These are phyloP conservation scores for Xanthia icteritia DNA, from an alignment of 2,888 invertebrate species.

Conservation along the genomic window DNA sequence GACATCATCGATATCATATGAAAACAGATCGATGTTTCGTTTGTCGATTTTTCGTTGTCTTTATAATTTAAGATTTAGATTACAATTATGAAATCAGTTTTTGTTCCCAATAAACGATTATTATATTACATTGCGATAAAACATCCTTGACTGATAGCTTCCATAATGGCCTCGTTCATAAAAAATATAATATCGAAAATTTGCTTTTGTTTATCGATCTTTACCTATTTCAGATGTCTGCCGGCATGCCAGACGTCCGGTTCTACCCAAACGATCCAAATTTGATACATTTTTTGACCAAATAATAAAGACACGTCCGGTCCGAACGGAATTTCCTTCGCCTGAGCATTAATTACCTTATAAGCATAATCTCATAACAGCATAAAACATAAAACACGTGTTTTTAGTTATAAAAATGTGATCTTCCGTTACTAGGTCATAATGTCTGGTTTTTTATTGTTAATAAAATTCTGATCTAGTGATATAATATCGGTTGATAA, in stretches of 20 bases:
- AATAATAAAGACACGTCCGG: slow-evolving; percentile 38
- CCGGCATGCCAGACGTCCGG: slow-evolving; percentile 33
- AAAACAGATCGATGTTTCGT: background rate
- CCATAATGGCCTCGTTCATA: background rate
- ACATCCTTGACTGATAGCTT: background rate
- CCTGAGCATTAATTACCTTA: slow-evolving; percentile 35
- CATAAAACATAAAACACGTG: slow-evolving; percentile 28
- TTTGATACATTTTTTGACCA: background rate
- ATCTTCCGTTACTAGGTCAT: slow-evolving; percentile 39
- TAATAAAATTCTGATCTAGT: background rate
- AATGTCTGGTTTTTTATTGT: slow-evolving; percentile 26
- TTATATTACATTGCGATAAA: background rate
- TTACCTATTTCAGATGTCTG: background rate
- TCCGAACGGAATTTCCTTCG: slow-evolving; percentile 20
- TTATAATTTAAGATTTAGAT: background rate
- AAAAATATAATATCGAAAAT: no score
- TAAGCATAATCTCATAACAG: slow-evolving; percentile 43
- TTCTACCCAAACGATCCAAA: background rate
- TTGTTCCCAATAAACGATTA: no score
- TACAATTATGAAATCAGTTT: slow-evolving; percentile 7
- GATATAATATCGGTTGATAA: background rate
- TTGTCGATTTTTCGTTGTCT: slow-evolving; percentile 22
- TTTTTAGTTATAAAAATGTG: slow-evolving; percentile 12
- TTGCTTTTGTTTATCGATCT: background rate
- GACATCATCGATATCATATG: background rate